phyloP scores from a whole-genome alignment of 2,797 vertebrate species.

The Phrynocephalus forsythii region DNA sequence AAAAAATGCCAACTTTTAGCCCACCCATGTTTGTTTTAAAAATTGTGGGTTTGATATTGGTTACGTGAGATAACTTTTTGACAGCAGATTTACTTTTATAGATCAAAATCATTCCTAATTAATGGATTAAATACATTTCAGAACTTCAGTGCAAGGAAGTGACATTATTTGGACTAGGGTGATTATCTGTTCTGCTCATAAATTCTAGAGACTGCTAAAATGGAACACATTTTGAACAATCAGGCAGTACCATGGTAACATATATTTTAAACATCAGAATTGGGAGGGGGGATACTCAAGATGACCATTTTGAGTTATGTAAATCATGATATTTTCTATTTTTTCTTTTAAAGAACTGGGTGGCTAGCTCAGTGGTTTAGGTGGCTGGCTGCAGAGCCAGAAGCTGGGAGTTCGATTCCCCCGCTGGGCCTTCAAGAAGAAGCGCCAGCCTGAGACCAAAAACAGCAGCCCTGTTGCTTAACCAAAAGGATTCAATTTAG shows the following conservation, averaged over 20 bases:
- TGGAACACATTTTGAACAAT: neutral
- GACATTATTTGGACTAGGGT: neutral
- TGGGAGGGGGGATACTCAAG: neutral
- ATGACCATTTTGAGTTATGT: neutral
- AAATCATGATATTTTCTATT: neutral
- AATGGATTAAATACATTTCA: neutral
- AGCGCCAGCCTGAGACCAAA: no score
- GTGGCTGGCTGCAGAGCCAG: no score
- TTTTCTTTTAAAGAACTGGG: neutral
- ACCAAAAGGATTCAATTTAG: no score
- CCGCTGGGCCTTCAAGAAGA: no score
- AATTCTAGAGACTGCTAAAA: neutral
- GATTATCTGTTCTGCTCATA: neutral
- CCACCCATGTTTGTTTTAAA: neutral
- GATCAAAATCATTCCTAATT: slow-evolving; percentile 6
- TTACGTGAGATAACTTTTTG: slow-evolving; percentile 10
- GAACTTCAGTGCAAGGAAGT: neutral
- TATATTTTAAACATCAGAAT: neutral
- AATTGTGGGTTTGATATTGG: slow-evolving; percentile 4
- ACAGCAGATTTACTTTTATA: neutral
- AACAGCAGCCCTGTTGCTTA: no score
- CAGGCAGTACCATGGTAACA: neutral
- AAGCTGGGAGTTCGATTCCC: no score
- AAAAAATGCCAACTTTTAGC: slow-evolving; percentile 13
- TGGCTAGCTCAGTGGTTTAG: no score